These are phyloP conservation scores for Lydus trimaculatus DNA, from an alignment of 2,888 invertebrate species.

Conservation along the genomic window DNA sequence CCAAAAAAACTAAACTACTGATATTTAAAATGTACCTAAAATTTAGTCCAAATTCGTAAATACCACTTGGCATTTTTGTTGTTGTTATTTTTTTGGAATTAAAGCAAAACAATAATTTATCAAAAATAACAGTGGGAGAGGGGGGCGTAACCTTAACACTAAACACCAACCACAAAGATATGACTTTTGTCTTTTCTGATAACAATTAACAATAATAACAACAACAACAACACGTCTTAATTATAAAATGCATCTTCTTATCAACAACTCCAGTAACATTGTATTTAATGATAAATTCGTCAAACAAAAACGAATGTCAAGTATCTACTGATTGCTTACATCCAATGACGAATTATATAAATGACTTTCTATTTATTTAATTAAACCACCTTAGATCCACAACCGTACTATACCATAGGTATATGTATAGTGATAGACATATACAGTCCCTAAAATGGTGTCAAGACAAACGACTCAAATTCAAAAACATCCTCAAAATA, in stretches of 20 bases:
- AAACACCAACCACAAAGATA: not conserved
- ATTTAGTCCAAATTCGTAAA: not conserved
- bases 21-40: too few relatives aligned
- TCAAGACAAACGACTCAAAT: slow-evolving; percentile 14
- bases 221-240: not conserved
- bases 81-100: too few relatives aligned
- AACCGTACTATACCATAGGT: too few relatives aligned
- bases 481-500: not conserved
- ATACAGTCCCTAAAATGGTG: slow-evolving; percentile 16
- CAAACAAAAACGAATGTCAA: not conserved
- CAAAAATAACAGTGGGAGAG: too few relatives aligned
- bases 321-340: not conserved
- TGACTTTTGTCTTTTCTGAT: not conserved
- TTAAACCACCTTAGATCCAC: not conserved
- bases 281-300: not conserved
- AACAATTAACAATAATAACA: not conserved
- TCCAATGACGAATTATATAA: not conserved
- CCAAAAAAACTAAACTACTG: slow-evolving; percentile 31
- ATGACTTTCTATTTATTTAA: not conserved
- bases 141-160: not conserved
- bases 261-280: not conserved
- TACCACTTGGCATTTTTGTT: too few relatives aligned
- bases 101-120: too few relatives aligned
- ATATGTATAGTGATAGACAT: not conserved
- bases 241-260: not conserved